A percentile compares a stretch with the other conserved stretches of the same genome.
Conservation (phyloP, 2,888 invertebrate genomes). For the Xanthorhoe spadicearia region DNA sequence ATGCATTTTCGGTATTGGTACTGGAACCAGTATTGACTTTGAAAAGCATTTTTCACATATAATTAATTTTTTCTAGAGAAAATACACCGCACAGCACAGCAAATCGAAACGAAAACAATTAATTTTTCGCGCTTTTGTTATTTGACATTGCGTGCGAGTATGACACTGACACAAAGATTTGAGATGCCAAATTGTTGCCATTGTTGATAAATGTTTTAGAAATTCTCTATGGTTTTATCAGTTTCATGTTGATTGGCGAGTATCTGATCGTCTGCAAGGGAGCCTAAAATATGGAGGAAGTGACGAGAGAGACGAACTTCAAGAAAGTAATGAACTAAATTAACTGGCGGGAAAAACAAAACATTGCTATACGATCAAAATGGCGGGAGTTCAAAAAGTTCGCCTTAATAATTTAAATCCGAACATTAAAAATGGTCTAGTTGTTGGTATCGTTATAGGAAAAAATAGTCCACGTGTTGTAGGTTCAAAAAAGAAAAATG, state of each 20-base stretch:
- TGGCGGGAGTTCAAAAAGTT: constrained; percentile 78
- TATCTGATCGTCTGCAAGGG: not conserved
- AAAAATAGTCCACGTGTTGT: constrained; percentile 86
- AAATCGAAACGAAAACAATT: too few species aligned
- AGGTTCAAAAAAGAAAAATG: constrained; percentile 78
- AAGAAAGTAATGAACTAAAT: too few species aligned
- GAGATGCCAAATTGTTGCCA: too few species aligned
- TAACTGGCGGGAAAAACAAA: constrained; percentile 28
- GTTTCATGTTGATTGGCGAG: too few species aligned
- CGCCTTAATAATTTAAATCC: constrained; percentile 72
- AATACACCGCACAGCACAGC: too few species aligned
- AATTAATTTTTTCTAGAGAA: too few species aligned
- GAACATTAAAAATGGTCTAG: constrained; percentile 73
- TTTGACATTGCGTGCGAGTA: too few species aligned
- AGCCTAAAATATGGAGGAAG: not conserved
- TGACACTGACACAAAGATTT: too few species aligned
- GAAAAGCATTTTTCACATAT: constrained; percentile 64
- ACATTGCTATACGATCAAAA: constrained; percentile 44
- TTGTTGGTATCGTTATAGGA: constrained; percentile 86
- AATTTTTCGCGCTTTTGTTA: too few species aligned
- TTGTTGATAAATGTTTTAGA: too few species aligned
- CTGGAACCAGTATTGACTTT: constrained; percentile 52
- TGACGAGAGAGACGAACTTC: not conserved
- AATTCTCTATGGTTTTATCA: too few species aligned
- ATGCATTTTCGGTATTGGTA: constrained; percentile 43